These are phyloP conservation scores for Dioctria linearis DNA, from an alignment of 2,888 invertebrate genomes.

Conservation along the genomic window DNA sequence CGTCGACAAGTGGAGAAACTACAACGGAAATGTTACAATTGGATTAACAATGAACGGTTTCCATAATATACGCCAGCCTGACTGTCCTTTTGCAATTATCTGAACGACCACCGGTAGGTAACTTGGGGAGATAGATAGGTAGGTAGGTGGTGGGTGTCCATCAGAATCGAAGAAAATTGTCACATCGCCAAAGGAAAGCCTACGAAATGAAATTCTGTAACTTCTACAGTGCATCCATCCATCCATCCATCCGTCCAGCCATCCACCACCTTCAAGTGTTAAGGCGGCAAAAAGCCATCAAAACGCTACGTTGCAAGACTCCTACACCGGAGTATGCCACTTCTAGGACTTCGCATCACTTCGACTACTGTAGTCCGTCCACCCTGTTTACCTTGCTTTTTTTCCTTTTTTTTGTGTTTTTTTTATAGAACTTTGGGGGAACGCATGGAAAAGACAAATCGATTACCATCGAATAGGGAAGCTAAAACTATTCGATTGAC, in stretches of 20 bases:
- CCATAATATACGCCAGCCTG: neutral
- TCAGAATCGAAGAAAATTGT: conserved; percentile 19
- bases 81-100: conserved; percentile 32
- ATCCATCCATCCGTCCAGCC: neutral
- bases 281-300: conserved; percentile 46
- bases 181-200: conserved; percentile 37
- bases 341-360: conserved; percentile 46
- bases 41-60: conserved; percentile 43
- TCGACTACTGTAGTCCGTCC: conserved; percentile 14
- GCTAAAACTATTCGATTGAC: conserved; percentile 19
- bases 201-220: conserved; percentile 45
- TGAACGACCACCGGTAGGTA: neutral
- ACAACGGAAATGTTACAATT: conserved; percentile 50
- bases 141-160: neutral
- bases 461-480: conserved; percentile 25
- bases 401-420: neutral
- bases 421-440: conserved; percentile 14
- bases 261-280: conserved; percentile 39
- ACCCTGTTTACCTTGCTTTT: neutral
- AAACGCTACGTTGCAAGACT: conserved; percentile 52
- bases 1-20: conserved; percentile 46
- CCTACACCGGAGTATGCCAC: conserved; percentile 9
- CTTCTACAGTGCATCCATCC: neutral
- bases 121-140: neutral
- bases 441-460: conserved; percentile 4